phyloP scores from a whole-genome alignment of 2,113 vertebrate species.

The Oxyruncus cristatus region DNA sequence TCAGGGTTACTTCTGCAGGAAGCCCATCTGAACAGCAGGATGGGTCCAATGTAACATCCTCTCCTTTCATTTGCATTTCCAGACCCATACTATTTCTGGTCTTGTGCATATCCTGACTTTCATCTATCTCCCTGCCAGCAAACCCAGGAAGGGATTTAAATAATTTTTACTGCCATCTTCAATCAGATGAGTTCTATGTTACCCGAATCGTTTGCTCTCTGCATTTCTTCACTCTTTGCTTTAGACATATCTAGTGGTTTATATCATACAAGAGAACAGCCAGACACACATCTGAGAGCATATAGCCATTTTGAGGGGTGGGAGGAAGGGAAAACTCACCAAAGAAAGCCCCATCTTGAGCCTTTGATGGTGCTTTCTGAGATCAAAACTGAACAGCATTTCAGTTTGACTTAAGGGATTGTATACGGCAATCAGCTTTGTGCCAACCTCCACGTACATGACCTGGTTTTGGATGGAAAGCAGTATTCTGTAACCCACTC shows the following conservation, averaged over 20 bases:
- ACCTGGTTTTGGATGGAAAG: not conserved
- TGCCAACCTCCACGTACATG: not conserved
- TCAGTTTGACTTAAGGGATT: not conserved
- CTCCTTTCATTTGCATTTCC: not conserved
- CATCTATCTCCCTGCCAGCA: not conserved
- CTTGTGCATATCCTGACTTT: not conserved
- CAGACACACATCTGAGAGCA: not conserved
- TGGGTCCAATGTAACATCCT: not conserved
- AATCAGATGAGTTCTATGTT: not conserved
- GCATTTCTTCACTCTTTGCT: not conserved
- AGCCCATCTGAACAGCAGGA: not conserved
- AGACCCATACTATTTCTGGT: not conserved
- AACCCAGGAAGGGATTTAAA: not conserved
- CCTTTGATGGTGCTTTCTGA: not conserved
- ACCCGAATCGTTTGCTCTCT: not conserved
- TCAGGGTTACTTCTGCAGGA: not conserved
- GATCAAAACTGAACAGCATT: not conserved
- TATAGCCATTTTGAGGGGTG: rapidly evolving
- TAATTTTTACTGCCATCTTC: not conserved
- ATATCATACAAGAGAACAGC: not conserved
- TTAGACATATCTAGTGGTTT: not conserved
- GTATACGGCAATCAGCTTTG: not conserved
- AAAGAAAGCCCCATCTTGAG: not conserved
- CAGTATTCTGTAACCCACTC: not conserved
- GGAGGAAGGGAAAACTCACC: not conserved